A percentile compares a stretch with the other conserved stretches of the same genome.
Evolutionary conservation across 2,113 vertebrate genomes (phyloP).

Genomic region (Notiomystis cincta): DNA sequence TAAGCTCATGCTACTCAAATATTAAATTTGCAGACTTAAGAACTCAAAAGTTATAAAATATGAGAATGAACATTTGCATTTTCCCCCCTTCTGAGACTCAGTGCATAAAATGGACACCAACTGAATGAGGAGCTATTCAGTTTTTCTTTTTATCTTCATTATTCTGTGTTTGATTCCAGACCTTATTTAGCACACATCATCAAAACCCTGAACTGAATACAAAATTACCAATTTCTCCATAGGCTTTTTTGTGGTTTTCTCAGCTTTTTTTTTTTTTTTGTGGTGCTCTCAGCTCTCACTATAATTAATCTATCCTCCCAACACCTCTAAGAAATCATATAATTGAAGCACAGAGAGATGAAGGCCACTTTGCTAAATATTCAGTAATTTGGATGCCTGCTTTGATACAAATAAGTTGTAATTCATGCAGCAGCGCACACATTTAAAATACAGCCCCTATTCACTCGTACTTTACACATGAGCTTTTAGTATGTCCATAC

Average conservation of each 20-base stretch:
- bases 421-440: background rate
- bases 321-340: constrained; percentile 46
- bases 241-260: constrained; percentile 31
- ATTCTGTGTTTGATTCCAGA: background rate
- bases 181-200: constrained; percentile 39
- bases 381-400: background rate
- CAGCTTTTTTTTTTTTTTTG: background rate
- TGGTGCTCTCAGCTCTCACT: constrained; percentile 8
- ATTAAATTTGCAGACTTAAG: background rate
- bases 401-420: background rate
- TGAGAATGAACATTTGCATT: background rate
- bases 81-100: background rate
- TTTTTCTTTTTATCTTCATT: constrained; percentile 19
- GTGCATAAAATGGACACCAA: background rate
- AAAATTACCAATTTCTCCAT: constrained; percentile 32
- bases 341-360: constrained; percentile 15
- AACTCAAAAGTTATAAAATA: background rate
- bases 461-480: background rate
- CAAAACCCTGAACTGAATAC: constrained; percentile 27
- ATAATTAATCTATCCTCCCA: constrained; percentile 47
- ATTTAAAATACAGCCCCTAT: background rate
- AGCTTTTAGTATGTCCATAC: background rate
- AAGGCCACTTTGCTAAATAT: constrained; percentile 12
- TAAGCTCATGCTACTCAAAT: background rate
- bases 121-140: background rate